A percentile compares a stretch with the other conserved stretches of the same genome.
phyloP scores from a whole-genome alignment of 1,140 invertebrate genomes.

The Pseudomyrmex concolor region DNA sequence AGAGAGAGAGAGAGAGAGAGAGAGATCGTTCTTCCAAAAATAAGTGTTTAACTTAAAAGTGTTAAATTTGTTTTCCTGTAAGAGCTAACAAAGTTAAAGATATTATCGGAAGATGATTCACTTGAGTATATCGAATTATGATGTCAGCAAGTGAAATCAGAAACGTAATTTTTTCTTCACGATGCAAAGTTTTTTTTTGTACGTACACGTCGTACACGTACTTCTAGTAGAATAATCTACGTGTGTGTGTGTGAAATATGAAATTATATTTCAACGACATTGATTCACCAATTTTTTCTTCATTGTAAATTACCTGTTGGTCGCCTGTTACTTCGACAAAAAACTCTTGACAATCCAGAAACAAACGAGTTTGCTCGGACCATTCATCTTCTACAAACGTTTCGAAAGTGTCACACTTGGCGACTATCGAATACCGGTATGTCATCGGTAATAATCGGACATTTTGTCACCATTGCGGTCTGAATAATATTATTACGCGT shows the following conservation, averaged over 20 bases:
- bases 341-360: constrained; percentile 11
- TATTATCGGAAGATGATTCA: not conserved
- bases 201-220: too few species aligned
- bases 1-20: too few species aligned
- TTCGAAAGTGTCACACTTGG: constrained; percentile 64
- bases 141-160: not conserved
- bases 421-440: constrained; percentile 11
- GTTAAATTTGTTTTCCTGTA: not conserved
- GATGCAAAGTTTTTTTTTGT: not conserved
- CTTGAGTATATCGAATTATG: not conserved
- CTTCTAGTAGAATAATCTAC: not conserved
- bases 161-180: not conserved
- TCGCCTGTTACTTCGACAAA: constrained; percentile 17
- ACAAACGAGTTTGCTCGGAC: constrained; percentile 1
- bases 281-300: not conserved
- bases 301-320: not conserved
- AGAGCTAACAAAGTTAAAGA: not conserved
- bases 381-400: constrained; percentile 19
- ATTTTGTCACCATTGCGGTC: not conserved
- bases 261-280: too few species aligned
- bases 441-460: constrained; percentile 43
- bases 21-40: not conserved
- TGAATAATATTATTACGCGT: constrained; percentile 31
- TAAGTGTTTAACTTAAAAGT: too few species aligned
- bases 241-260: too few species aligned